Evolutionary conservation across 2,797 vertebrate species (phyloP), one percentile per base, ranked within the genome.

Genomic region (Chloroceryle inda): DNA sequence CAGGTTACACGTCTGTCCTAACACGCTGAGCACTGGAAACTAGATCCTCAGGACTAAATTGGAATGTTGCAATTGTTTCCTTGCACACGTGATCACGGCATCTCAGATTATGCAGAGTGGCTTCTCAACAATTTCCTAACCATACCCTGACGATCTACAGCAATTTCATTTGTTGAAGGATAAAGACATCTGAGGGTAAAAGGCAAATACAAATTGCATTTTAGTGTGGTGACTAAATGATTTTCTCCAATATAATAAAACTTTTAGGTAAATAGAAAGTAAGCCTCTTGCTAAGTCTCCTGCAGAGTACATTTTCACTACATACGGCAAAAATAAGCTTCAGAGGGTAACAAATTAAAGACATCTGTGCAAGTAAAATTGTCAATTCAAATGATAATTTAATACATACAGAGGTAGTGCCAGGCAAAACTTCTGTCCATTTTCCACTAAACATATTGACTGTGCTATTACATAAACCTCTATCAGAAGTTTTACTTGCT

Each of bases 311-410:
- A 55, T 89, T 91, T 92, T 89, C 61, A 15, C 55, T 78, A 83
- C 91, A 83, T 50, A 75, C 56, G 89, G 82, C 66, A 89, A 96
- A 97, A 95, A 89, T 89, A 92, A 88, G 83, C 93, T 92, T 96
- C 85, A 92, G 66, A 94, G 69, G 45, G 29, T 62, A 85, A 55
- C 37, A 95, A 91, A 96, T 77, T 62, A 83, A 88, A 93, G 82
- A 87, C 87, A 94, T 80, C 64, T 92, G 89, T 68, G 62, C 69
- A 93, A 92, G 45, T 31, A 78, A 85, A 91, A 91, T 72, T 89
- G 86, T 76, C 80, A 71, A 93, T 93, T 92, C 92, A 90, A 96
- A 87, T 74, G 26, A 92, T 77, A 79, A 88, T 77, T 72, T 77
- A 89, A 92, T 92, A 64, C 33, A 85, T 26, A 79, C 22, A 77